Percentiles rank a stretch among this genome's conserved stretches.
These are phyloP conservation scores for Mormyrus hasselquistii DNA, from an alignment of 2,797 vertebrate genomes.

Conservation along the genomic window DNA sequence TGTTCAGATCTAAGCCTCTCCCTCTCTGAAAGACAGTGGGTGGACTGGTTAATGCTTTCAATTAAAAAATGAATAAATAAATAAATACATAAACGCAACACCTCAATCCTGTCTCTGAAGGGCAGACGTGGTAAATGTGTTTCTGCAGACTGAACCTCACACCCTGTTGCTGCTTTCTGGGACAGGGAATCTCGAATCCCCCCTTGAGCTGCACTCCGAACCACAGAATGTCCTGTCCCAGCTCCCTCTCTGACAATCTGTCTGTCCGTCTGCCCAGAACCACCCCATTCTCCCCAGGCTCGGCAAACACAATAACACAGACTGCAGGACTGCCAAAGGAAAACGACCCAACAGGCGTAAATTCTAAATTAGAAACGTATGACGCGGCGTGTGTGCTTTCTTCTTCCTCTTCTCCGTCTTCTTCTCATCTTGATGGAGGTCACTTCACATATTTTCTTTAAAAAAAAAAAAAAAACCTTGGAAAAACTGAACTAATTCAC, in stretches of 20 bases:
- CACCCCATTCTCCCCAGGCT: not conserved
- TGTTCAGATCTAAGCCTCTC: conserved; percentile 4
- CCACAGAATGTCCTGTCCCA: not conserved
- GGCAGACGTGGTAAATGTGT: not conserved
- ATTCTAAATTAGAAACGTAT: conserved; percentile 17
- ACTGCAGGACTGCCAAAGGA: not conserved
- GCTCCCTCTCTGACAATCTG: not conserved
- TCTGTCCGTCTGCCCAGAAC: conserved; percentile 6
- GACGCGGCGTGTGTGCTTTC: not conserved
- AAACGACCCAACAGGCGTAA: not conserved
- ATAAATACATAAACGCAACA: too few species aligned
- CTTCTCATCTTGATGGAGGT: not conserved
- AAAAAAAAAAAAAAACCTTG: not conserved
- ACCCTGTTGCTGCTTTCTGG: not conserved
- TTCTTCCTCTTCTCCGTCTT: not conserved
- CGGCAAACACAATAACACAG: conserved; percentile 5
- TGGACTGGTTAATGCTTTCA: conserved; percentile 32
- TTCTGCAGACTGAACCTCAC: not conserved
- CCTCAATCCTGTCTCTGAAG: not conserved
- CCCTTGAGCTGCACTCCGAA: not conserved
- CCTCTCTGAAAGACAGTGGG: not conserved
- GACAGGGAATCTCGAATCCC: not conserved
- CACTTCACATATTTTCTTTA: conserved; percentile 8
- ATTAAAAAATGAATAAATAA: not conserved
- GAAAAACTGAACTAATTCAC: not conserved